A percentile compares a stretch with the other conserved stretches of the same genome.
These are phyloP conservation scores for Calameuta pallipes DNA, from an alignment of 2,888 invertebrate species.

Conservation along the genomic window DNA sequence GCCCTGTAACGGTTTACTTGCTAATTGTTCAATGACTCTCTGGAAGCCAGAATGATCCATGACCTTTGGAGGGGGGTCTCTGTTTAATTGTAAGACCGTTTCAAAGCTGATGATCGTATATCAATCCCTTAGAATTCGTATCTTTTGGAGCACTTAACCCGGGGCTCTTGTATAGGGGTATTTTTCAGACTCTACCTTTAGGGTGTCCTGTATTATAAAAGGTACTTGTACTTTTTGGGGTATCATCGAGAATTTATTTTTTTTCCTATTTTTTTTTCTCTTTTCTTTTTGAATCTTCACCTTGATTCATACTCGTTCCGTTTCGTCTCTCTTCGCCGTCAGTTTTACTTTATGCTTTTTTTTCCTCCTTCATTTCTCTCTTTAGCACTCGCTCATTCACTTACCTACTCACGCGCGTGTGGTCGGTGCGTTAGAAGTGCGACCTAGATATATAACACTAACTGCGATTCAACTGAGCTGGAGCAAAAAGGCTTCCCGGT, in stretches of 20 bases:
- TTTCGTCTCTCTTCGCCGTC: neutral
- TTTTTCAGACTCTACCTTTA: neutral
- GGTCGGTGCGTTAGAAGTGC: neutral
- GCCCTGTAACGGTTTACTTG: neutral
- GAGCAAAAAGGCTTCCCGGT: slow-evolving; percentile 2
- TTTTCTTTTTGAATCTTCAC: neutral
- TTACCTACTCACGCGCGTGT: neutral
- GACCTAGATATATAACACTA: neutral
- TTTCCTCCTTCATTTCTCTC: too few species aligned
- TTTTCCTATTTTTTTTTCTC: too few species aligned
- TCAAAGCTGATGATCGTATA: neutral
- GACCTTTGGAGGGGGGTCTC: neutral
- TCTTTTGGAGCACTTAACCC: neutral
- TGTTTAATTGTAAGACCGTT: neutral
- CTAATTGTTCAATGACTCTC: neutral
- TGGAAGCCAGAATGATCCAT: neutral
- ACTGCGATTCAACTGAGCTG: neutral
- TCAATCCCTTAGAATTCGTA: neutral
- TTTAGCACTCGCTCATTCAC: neutral
- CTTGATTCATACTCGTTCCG: neutral
- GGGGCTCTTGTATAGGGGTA: neutral
- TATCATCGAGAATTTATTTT: neutral
- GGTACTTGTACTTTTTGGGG: neutral
- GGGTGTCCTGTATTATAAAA: neutral
- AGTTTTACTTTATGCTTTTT: neutral